phyloP scores from a whole-genome alignment of 2,888 invertebrate genomes.

The Amphipyra tragopoginis region DNA sequence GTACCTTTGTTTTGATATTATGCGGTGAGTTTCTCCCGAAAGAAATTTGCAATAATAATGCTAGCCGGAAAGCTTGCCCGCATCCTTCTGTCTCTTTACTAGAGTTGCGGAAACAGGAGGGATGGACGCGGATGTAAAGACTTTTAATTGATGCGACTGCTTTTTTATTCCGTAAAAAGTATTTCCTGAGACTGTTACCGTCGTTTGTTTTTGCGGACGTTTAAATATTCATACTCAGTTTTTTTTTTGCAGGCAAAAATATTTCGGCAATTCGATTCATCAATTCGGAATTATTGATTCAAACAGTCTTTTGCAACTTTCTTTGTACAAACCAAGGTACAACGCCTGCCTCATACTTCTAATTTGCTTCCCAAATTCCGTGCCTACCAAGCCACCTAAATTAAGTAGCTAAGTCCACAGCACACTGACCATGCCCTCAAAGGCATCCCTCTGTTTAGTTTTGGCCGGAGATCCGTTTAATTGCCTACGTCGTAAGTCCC shows the following conservation, averaged over 20 bases:
- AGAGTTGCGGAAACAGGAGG: conserved; percentile 4
- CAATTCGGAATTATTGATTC: too few relatives aligned
- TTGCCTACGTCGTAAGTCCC: conserved; percentile 57
- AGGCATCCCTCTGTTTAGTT: conserved; percentile 59
- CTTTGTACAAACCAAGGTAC: not conserved
- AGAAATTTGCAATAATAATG: conserved; percentile 71
- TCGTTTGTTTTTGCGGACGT: too few relatives aligned
- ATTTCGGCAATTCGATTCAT: too few relatives aligned
- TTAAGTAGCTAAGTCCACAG: conserved; percentile 60
- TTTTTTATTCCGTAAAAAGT: conserved; percentile 20
- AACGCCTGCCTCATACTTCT: conserved; percentile 25
- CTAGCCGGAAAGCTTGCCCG: conserved; percentile 39
- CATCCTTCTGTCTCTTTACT: conserved; percentile 26
- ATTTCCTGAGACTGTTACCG: not conserved
- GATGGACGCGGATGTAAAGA: conserved; percentile 6
- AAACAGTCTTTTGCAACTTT: not conserved
- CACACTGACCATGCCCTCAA: conserved; percentile 47
- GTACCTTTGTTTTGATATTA: conserved; percentile 80
- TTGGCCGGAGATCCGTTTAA: conserved; percentile 60
- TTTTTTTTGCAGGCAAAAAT: too few relatives aligned
- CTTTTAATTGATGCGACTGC: conserved; percentile 16
- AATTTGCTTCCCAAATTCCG: conserved; percentile 54
- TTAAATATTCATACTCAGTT: too few relatives aligned
- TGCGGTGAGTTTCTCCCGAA: conserved; percentile 68
- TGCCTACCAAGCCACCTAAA: conserved; percentile 51